Base-by-base conservation (phyloP, 2,113 vertebrate species). In the Eulacestoma nigropectus region DNA sequence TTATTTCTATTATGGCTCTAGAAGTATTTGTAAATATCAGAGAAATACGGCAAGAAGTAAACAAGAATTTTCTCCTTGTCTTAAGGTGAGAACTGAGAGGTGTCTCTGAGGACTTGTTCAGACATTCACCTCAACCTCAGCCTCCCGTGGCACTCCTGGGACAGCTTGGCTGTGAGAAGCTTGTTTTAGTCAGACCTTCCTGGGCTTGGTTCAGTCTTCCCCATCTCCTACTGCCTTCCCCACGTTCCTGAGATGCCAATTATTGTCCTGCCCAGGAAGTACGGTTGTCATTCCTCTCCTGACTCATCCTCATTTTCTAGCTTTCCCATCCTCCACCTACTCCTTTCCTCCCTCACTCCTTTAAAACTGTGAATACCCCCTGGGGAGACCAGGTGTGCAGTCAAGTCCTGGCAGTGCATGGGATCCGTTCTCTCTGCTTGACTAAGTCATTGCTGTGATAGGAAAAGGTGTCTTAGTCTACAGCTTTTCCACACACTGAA, bases 201-300 rank as follows among this genome's bases (percentile, higher is more conserved):
- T 59, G 52, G 29, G 27, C 74, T 89, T 6, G 1, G 1, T 33
- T 89, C 67, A 21, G 63, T 30, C 50, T 47, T 73, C 84, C 70
- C 64, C 16, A 17, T 64, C 30, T 63, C 30, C 56, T 16, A 0
- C 50, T 89, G 42, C 56, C 79, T 89, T 94, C 65, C 30, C 30
- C 27, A 13, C 52, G 21, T 96, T 96, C 90, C 82, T 87, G 70
- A 79, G 87, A 89, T 85, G 74, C 96, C 10, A 1, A 1, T 83
- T 57, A 1, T 63, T 65, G 95, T 84, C 95, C 90, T 93, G 93
- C 96, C 95, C 95, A 89, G 95, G 94, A 97, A 96, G 80, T 93
- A 62, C 0, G 15, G 91, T 75, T 89, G 39, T 89, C 23, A 6
- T 49, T 92, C 83, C 83, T 63, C 65, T 84, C 39, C 86, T 95